Evolutionary conservation across 2,888 invertebrate species (phyloP), one percentile per base, ranked within the genome.

Genomic region (Dichetophora obliterata): DNA sequence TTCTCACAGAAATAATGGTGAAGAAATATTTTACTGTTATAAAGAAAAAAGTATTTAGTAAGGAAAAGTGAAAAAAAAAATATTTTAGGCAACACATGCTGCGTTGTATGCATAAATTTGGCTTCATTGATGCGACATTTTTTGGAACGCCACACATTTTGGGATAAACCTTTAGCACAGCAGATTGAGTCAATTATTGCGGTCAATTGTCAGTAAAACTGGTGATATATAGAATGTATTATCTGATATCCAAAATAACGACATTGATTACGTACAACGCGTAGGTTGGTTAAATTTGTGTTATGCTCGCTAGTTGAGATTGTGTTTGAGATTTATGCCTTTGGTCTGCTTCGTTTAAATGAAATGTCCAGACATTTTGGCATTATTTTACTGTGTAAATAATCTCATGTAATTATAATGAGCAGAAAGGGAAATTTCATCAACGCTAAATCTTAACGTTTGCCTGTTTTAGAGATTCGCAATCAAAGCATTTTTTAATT

Each of bases 181-280:
- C 24, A 59, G 59, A 50, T 68, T 27, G 48, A 27, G 50, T 73
- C 59, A 65, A 65, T 74, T 50, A 52, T 59, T 72, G 57, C 37
- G 14, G 31, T 48, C 14, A 48, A 37, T 71, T 34, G 37, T 48
- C 70, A 37, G 70, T 34, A 34, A 71, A 57, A 71, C 57, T 27
- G 63, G 6, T 31, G 54, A 5, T 43, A 31, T 63, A 50, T 31
- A 74, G 73, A 74, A 74, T 74, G 11, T 63, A 61, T 74, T 65
- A 63, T 65, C 73, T 52, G 73, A 65, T 74, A 19, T 52, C 9
- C 52, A 63, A 65, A 73, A 74, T 65, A 50, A 50, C 63, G 73
- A 52, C 73, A 74, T 27, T 74, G 73, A 74, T 74, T 65, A 37
- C 52, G 63, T 31, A 50, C 50, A 72, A 16, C 22, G 43, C 43